Evolutionary conservation across 1,140 invertebrate genomes (phyloP), one percentile per base, ranked within the genome.

Genomic region (Prorops nasuta): DNA sequence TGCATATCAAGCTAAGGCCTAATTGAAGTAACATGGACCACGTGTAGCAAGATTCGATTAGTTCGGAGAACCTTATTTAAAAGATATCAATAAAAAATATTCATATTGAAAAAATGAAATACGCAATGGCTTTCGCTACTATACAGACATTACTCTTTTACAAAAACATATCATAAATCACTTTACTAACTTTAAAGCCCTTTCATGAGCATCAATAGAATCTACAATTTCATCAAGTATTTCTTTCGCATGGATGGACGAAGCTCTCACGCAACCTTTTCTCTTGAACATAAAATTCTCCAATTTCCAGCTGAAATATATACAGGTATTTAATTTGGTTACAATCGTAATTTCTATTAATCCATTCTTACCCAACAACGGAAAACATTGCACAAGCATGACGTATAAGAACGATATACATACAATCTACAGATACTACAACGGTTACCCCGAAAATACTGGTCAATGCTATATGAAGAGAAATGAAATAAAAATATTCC

Each of bases 361-460:
- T 24, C 22, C 1, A 12, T 9, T 3, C 20, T 28, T 54, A 63
- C 61, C 58, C 41, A 32, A 45, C 15, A 17, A 55, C 32, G 18
- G 45, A 24, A 34, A 59, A 62, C 36, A 59, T 48, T 12, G 49
- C 47, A 14, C 53, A 57, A 19, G 45, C 43, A 16, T 62, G 57
- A 28, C 40, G 49, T 12, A 54, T 15, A n/a, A 54, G 31, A 0
- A 47, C 21, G 3, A 59, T 34, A 14, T 38, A 48, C 14, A 54
- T 39, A 12, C 37, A 36, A 17, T 59, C 57, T 1, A 37, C 36
- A 15, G 32, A 21, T 28, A 53, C 16, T 3, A 54, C 7, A 9
- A 46, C 49, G 0, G 34, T 17, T 14, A 46, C 4, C 28, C 46
- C 39, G 6, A 51, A 4, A 12, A 18, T 6, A 7, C 24, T 7